phyloP scores from a whole-genome alignment of 2,113 vertebrate species.

The Erinaceus europaeus region DNA sequence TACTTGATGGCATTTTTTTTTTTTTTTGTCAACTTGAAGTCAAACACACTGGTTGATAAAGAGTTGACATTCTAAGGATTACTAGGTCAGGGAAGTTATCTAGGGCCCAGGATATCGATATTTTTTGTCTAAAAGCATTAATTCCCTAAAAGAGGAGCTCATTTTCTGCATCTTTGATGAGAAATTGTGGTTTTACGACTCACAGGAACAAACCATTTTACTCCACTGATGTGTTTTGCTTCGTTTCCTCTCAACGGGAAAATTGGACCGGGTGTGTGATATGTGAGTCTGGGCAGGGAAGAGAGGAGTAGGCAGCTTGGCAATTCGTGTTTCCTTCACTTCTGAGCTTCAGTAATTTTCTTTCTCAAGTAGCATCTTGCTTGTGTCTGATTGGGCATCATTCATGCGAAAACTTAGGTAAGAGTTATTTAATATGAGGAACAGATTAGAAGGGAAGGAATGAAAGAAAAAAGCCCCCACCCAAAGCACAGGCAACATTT shows the following conservation, averaged over 20 bases:
- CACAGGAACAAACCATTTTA: not conserved
- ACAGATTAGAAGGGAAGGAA: not conserved
- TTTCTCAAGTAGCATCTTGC: not conserved
- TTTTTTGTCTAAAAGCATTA: not conserved
- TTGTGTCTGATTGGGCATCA: not conserved
- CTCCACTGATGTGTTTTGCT: not conserved
- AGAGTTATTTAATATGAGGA: not conserved
- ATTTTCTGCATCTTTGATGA: not conserved
- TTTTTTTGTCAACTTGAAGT: conserved; percentile 25
- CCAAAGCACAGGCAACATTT: not conserved
- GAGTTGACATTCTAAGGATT: not conserved
- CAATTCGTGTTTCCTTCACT: not conserved
- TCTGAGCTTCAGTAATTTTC: not conserved
- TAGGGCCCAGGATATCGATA: not conserved
- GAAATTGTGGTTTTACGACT: not conserved
- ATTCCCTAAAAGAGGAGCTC: not conserved
- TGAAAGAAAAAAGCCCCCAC: not conserved
- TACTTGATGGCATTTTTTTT: not conserved
- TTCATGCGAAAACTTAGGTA: not conserved
- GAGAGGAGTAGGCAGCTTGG: too few species aligned
- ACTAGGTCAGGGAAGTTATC: not conserved
- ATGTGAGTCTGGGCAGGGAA: fast-evolving
- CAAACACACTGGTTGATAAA: not conserved
- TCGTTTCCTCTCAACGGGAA: conserved; percentile 22
- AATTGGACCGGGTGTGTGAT: not conserved